These are phyloP conservation scores for Ciona savignyi DNA, from an alignment of 23 tunicate genomes.

Conservation along the genomic window DNA sequence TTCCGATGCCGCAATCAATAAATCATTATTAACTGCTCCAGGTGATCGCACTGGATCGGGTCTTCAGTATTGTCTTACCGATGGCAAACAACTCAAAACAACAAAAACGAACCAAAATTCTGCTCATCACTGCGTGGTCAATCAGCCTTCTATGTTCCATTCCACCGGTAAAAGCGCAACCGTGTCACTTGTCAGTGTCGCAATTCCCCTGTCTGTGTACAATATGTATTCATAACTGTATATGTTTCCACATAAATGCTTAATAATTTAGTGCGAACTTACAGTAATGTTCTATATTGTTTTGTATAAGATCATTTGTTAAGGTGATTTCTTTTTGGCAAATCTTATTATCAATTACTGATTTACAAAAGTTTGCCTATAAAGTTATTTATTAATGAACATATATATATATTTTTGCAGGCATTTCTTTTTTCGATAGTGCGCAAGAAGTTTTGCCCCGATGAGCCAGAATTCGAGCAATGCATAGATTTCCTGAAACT, in stretches of 20 bases:
- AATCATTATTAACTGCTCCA: conserved; percentile 2
- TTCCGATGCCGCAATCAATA: neutral
- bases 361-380: neutral
- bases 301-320: too few species aligned
- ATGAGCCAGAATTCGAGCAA: conserved; percentile 18
- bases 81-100: conserved; percentile 29
- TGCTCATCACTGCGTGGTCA: conserved; percentile 59
- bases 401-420: neutral
- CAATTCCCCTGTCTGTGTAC: neutral
- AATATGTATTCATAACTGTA: neutral
- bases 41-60: conserved; percentile 69
- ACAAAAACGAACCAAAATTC: conserved; percentile 32
- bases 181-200: too few species aligned
- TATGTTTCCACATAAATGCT: too few species aligned
- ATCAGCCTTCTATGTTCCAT: conserved; percentile 36
- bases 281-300: too few species aligned
- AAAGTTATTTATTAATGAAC: neutral
- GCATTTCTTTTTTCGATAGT: conserved; percentile 11
- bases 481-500: conserved; percentile 23
- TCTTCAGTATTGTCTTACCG: conserved; percentile 49
- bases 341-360: too few species aligned
- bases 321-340: too few species aligned
- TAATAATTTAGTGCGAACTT: too few species aligned
- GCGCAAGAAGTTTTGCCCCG: conserved; percentile 4
- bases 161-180: conserved; percentile 88